Evolutionary conservation across 2,888 invertebrate genomes (phyloP).

Genomic region (Amphimallon solstitiale): DNA sequence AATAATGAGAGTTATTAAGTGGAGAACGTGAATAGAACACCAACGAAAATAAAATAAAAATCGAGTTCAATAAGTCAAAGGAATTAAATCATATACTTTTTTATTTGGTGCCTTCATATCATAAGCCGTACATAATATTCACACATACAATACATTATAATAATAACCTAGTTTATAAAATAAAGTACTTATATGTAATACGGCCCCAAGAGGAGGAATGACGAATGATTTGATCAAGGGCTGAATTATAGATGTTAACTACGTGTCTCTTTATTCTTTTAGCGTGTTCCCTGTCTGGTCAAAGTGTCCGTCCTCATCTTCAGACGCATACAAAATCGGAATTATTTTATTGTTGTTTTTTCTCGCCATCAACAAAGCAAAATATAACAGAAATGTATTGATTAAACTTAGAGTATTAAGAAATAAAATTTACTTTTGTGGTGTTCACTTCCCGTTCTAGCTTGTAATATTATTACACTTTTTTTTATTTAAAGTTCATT

Average conservation of each 20-base stretch:
- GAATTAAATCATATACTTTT: constrained; percentile 11
- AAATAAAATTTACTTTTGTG: constrained; percentile 36
- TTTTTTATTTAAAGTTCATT: constrained; percentile 36
- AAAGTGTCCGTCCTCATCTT: constrained; percentile 15
- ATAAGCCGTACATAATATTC: constrained; percentile 62
- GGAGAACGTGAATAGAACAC: constrained; percentile 50
- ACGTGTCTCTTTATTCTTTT: constrained; percentile 61
- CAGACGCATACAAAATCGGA: constrained; percentile 38
- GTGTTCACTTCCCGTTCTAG: constrained; percentile 50
- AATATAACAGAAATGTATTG: constrained; percentile 33
- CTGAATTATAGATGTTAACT: constrained; percentile 56
- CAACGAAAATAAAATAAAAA: constrained; percentile 38
- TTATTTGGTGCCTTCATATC: constrained; percentile 48
- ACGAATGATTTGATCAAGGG: constrained; percentile 51
- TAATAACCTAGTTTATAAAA: constrained; percentile 33
- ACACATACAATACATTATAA: constrained; percentile 59
- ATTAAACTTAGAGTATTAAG: constrained; percentile 37
- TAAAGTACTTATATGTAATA: constrained; percentile 44
- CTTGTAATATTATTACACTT: constrained; percentile 20
- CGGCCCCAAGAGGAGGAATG: constrained; percentile 51
- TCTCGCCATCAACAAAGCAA: constrained; percentile 43
- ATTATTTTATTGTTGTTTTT: constrained; percentile 54
- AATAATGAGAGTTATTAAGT: constrained; percentile 36
- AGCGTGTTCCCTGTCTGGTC: constrained; percentile 19
- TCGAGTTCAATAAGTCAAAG: constrained; percentile 26